phyloP scores from a whole-genome alignment of 1,140 invertebrate genomes.

The Marisa cornuarietis region DNA sequence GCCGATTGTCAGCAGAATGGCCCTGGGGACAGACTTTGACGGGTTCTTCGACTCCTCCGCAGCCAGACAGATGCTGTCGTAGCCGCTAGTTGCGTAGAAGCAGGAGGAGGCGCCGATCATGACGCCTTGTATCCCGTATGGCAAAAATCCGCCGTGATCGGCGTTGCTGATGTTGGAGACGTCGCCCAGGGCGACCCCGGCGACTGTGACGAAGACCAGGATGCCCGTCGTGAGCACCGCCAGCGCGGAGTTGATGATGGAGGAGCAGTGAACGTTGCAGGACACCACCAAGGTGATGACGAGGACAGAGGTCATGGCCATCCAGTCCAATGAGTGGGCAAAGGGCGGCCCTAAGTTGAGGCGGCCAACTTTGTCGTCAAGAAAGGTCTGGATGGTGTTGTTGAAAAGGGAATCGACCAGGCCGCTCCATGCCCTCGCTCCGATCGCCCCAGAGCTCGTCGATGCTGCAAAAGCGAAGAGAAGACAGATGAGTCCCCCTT shows the following conservation, averaged over 20 bases:
- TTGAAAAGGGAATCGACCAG: slow-evolving; percentile 55
- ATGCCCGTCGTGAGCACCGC: slow-evolving; percentile 35
- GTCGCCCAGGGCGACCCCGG: slow-evolving; percentile 71
- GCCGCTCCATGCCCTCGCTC: slow-evolving; percentile 57
- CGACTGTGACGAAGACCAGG: slow-evolving; percentile 62
- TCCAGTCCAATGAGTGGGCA: slow-evolving; percentile 34
- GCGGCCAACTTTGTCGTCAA: slow-evolving; percentile 23
- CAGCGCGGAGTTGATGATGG: slow-evolving; percentile 43
- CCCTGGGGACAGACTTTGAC: slow-evolving; percentile 49
- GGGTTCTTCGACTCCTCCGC: slow-evolving; percentile 81
- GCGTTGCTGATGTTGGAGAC: slow-evolving; percentile 37
- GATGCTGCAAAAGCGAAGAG: slow-evolving; percentile 62
- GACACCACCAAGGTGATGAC: slow-evolving; percentile 46
- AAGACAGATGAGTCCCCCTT: no score
- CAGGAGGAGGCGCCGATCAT: slow-evolving; percentile 47
- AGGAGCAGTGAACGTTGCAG: slow-evolving; percentile 42
- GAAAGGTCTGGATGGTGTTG: slow-evolving; percentile 44
- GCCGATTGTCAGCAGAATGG: slow-evolving; percentile 47
- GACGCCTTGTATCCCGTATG: slow-evolving; percentile 49
- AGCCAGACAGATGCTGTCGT: slow-evolving; percentile 82
- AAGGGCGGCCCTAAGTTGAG: slow-evolving; percentile 30
- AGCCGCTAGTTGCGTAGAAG: slow-evolving; percentile 62
- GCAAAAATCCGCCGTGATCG: slow-evolving; percentile 51
- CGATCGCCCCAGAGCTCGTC: slow-evolving; percentile 71
- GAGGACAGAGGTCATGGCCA: slow-evolving; percentile 37